Percentiles rank a stretch among this genome's conserved stretches.
Conservation (phyloP, 2,797 vertebrate genomes). For the Florisuga fusca region DNA sequence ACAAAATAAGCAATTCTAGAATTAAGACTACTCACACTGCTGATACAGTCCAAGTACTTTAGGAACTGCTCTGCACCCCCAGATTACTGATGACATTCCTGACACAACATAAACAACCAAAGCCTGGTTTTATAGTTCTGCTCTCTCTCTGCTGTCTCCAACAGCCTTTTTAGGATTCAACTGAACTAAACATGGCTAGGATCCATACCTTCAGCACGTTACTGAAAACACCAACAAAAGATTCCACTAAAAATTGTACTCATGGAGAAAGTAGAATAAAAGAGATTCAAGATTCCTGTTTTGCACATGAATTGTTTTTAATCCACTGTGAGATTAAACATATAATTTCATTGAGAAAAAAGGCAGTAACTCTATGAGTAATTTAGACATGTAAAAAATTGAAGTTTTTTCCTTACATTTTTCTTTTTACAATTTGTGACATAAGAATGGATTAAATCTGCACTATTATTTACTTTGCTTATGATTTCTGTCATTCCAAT, state of each 20-base stretch:
- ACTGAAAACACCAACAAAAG: neutral
- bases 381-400: neutral
- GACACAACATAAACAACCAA: neutral
- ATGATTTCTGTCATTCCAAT: constrained; percentile 13
- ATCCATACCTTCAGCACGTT: neutral
- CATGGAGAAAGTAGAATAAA: neutral
- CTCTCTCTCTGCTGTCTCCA: neutral
- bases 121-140: neutral
- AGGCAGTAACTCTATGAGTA: neutral
- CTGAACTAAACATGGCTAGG: neutral
- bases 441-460: neutral
- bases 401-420: neutral
- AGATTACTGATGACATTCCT: neutral
- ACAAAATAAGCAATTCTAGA: neutral
- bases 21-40: neutral
- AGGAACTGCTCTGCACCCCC: neutral
- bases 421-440: neutral
- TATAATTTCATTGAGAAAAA: neutral
- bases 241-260: neutral
- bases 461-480: neutral
- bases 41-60: neutral
- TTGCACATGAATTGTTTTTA: neutral
- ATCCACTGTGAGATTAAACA: neutral
- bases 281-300: neutral
- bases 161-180: neutral